Evolutionary conservation across 1,140 invertebrate genomes (phyloP), one percentile per base, ranked within the genome.

Genomic region (Sinella curviseta): DNA sequence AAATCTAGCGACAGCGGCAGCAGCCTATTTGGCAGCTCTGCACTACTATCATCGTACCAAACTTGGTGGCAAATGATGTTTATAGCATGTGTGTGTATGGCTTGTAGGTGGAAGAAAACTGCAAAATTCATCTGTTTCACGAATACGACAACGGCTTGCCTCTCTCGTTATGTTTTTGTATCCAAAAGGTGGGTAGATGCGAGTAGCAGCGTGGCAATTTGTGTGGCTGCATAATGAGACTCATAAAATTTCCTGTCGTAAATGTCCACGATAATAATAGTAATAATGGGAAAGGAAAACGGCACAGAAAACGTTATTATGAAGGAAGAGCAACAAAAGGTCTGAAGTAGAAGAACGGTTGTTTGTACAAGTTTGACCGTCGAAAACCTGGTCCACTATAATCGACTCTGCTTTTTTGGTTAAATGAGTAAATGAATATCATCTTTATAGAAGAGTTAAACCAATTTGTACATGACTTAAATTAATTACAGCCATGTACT

Each of bases 141-240:
- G 14, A 4, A 4, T 60, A n/a, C 55, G 4, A 4, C 24, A 4
- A 14, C 55, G n/a, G 55, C 24, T 17, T 60, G 24, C 24, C 14
- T n/a, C 12, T 60, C 14, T 60, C 8, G 24, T 4, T 60, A 24
- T 60, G 55, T 60, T n/a, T n/a, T n/a, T n/a, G n/a, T n/a, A n/a
- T n/a, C n/a, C n/a, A n/a, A n/a, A n/a, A n/a, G n/a, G n/a, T n/a
- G n/a, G n/a, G n/a, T n/a, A n/a, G n/a, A n/a, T n/a, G n/a, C n/a
- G n/a, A n/a, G n/a, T n/a, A n/a, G n/a, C n/a, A n/a, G n/a, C n/a
- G 55, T 60, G 55, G 55, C 55, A 60, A 60, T 60, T 60, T 60
- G 14, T n/a, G 55, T 60, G 55, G 55, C 8, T 60, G 55, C 24
- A 60, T 60, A 60, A 60, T 60, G 55, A 60, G 55, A 60, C 55